Evolutionary conservation across 2,888 invertebrate genomes (phyloP).

Genomic region (Dryococelus australis): DNA sequence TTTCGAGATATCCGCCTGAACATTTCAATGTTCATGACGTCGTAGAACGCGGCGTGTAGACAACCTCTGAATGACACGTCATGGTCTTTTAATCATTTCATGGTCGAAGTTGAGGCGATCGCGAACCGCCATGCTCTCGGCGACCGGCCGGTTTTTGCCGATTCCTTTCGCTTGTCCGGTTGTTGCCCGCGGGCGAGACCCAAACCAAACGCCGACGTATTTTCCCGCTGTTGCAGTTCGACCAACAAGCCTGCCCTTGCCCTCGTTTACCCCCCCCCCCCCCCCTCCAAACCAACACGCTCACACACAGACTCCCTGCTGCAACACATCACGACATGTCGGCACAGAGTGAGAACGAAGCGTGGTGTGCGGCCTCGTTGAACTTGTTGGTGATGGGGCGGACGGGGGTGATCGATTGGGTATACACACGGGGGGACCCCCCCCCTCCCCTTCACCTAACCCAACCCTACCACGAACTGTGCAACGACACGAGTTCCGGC

Average conservation of each 20-base stretch:
- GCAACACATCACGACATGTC: constrained; percentile 3
- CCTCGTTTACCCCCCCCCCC: neutral
- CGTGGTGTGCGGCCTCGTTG: neutral
- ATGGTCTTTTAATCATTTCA: no score
- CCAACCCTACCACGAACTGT: neutral
- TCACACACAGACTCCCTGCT: neutral
- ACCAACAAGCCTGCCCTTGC: constrained; percentile 11
- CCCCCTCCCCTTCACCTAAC: no score
- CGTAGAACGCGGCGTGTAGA: no score
- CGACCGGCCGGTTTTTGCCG: no score
- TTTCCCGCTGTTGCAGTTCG: neutral
- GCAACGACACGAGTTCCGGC: constrained; percentile 27
- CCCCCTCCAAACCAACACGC: no score
- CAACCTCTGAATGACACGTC: no score
- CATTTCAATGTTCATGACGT: no score
- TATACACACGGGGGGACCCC: neutral
- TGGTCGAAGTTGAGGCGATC: no score
- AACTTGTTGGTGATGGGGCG: neutral
- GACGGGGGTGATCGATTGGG: constrained; percentile 18
- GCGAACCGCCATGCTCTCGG: no score
- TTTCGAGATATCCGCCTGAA: no score
- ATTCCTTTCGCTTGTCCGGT: neutral
- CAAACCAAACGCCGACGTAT: neutral
- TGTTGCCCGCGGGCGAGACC: neutral
- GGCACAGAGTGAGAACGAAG: constrained; percentile 25